Percentiles rank a stretch among this genome's conserved stretches.
Conservation (phyloP, 2,888 invertebrate genomes). For the Acheta domesticus region DNA sequence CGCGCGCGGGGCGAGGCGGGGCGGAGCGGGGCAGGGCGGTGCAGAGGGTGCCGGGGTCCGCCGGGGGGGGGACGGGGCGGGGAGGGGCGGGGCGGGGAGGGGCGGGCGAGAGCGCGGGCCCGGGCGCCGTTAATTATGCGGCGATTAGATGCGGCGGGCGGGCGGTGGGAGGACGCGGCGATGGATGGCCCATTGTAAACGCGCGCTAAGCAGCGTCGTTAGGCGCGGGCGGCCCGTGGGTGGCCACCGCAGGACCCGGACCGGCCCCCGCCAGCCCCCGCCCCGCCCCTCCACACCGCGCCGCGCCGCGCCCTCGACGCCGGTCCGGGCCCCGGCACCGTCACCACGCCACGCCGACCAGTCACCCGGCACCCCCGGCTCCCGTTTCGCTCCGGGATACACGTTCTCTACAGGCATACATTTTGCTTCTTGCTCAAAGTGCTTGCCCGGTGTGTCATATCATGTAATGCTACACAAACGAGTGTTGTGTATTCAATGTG, state of each 20-base stretch:
- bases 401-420: too few relatives aligned
- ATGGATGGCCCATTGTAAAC: constrained; percentile 18
- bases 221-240: constrained; percentile 1
- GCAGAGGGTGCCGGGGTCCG: neutral
- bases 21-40: neutral
- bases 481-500: too few relatives aligned
- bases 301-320: neutral
- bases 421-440: too few relatives aligned
- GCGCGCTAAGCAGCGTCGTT: constrained; percentile 18
- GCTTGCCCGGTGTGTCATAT: too few relatives aligned
- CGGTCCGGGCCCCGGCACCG: neutral
- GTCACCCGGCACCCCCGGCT: neutral
- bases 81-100: neutral
- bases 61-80: neutral
- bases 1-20: neutral
- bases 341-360: neutral
- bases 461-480: too few relatives aligned
- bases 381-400: neutral
- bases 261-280: neutral
- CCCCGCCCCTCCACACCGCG: neutral
- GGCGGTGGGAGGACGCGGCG: constrained; percentile 11
- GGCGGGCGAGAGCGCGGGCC: neutral
- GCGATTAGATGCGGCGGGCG: constrained; percentile 9
- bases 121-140: constrained; percentile 10
- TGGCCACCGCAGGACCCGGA: neutral